Percentiles rank a stretch among this genome's conserved stretches.
Conservation (phyloP, 1,140 invertebrate genomes). For the Chrysoperla carnea region DNA sequence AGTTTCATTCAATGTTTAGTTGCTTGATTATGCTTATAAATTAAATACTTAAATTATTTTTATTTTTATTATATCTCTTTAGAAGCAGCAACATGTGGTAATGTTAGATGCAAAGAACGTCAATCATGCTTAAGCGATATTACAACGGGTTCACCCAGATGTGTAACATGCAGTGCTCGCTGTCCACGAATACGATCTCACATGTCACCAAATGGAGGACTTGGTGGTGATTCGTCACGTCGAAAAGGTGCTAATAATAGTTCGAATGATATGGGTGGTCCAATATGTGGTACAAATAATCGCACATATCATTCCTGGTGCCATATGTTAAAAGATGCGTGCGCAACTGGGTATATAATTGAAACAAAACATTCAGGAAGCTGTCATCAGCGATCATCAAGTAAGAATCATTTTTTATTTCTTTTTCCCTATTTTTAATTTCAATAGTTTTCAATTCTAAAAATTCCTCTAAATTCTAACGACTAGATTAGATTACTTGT, state of each 20-base stretch:
- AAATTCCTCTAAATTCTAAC: too few species aligned
- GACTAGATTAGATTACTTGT: too few species aligned
- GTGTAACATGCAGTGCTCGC: slow-evolving; percentile 50
- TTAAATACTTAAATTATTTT: slow-evolving; percentile 5
- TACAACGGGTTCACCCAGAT: slow-evolving; percentile 48
- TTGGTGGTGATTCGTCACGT: too few species aligned
- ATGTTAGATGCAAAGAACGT: slow-evolving; percentile 50
- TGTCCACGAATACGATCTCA: slow-evolving; percentile 25
- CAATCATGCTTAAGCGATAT: slow-evolving; percentile 61
- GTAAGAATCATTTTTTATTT: background rate
- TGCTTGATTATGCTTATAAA: too few species aligned
- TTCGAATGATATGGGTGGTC: slow-evolving; percentile 25
- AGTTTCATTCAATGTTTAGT: too few species aligned
- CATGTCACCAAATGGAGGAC: too few species aligned
- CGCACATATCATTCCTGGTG: slow-evolving; percentile 75
- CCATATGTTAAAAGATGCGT: slow-evolving; percentile 69
- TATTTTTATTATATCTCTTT: slow-evolving; percentile 13
- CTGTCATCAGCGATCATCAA: slow-evolving; percentile 24
- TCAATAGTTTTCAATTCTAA: too few species aligned
- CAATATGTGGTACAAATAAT: slow-evolving; percentile 66
- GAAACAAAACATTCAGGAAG: slow-evolving; percentile 55
- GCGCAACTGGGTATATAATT: slow-evolving; percentile 58
- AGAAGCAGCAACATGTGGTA: slow-evolving; percentile 58
- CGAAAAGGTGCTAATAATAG: too few species aligned
- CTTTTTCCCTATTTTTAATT: too few species aligned